Evolutionary conservation across 2,113 vertebrate species (phyloP), one percentile per base, ranked within the genome.

Genomic region (Cercopithecus mona): DNA sequence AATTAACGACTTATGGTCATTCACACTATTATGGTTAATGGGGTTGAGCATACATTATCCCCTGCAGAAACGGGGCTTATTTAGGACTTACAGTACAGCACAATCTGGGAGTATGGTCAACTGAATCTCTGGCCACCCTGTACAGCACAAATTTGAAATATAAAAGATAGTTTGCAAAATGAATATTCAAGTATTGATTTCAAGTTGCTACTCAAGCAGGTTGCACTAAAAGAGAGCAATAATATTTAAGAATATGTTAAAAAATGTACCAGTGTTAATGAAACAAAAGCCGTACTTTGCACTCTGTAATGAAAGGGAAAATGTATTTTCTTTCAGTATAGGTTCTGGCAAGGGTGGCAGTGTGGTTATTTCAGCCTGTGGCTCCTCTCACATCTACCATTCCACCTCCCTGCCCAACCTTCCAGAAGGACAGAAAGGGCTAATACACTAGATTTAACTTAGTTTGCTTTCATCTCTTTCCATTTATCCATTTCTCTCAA

Each of bases 1-100:
- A 98, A 98, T 98, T 97, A 98, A 98, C 95, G 95, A 96, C 93
- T 98, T 96, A 93, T 95, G 95, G 97, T 98, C 96, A 96, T 98
- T 97, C 96, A 86, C 64, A 93, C 96, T 92, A 90, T 98, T 98
- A 97, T 90, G 94, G 94, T 97, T 98, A 97, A 98, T 98, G 97
- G 97, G 93, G 93, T 90, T 90, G 90, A 96, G 90, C 93, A 85
- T 50, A 83, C 25, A 70, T 97, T 96, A 97, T 76, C 35, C 73
- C 73, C 90, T 83, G 87, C 43, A 97, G 94, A 95, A 94, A 2
- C 6, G 59, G 38, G 93, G 16, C 89, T 96, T 95, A 66, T 59
- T 84, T 25, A 22, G 66, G 88, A 96, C 97, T 97, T 97, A 97
- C 66, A 57, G 52, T 79, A 6, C 57, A 80, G 14, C 57, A 7